Base-by-base conservation (phyloP, 2,113 vertebrate species). In the Polyodon spathula region DNA sequence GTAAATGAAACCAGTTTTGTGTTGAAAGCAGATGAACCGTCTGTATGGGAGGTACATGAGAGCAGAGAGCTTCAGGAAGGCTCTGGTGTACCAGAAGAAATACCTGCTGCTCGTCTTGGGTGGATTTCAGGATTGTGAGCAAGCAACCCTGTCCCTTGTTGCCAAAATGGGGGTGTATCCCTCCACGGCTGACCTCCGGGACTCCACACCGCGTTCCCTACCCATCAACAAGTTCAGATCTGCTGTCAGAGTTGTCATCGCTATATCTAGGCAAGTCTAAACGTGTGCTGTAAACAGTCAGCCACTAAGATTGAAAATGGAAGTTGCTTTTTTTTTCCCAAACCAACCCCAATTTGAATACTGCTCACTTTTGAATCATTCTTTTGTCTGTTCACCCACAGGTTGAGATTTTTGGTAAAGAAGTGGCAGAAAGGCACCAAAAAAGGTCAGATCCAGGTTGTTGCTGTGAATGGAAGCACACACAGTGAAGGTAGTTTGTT, bases 51-150 rank as follows among this genome's bases (percentile, higher is more conserved):
- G 87, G 55, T 99, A 94, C 66, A 78, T 97, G 62, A 85, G 93
- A 56, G 93, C 96, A 4, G 96, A 99, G 73, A 98, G 95, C 78
- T 99, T 95, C 77, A 81, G 96, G 50, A 99, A 98, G 69, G 93
- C 96, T 63, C 81, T 99, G 10, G 89, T 97, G 53, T 98, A 97
- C 73, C 96, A 99, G 74, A 99, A 99, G 78, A 94, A 92, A 61
- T 99, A 98, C 70, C 87, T 99, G 46, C 66, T 99, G 63, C 83
- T 98, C 59, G 78, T 98, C 0, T 73, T 97, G 0, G 96, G 96
- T 54, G 93, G 92, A 1, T 99, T 97, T 77, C 93, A 93, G 69
- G 92, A 96, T 59, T 95, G 93, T 38, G 95, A 99, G 65, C 90
- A 93, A 69, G 93, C 90, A 53, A 97, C 95, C 0, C 83, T 99